Evolutionary conservation across 2,113 vertebrate species (phyloP).

Genomic region (Ctenodactylus gundi): DNA sequence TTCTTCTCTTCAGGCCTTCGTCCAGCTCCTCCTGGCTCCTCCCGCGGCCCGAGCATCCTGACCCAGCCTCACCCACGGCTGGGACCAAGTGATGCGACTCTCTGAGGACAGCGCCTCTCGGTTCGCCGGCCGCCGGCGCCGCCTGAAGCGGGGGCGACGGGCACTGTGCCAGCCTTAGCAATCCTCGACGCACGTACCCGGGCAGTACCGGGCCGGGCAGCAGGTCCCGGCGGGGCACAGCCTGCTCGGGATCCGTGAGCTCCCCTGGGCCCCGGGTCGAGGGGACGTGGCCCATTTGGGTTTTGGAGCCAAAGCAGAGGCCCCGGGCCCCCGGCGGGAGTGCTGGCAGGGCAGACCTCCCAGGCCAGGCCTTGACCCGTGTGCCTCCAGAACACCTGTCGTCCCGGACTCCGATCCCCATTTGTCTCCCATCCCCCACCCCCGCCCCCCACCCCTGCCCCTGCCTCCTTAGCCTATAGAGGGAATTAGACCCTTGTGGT

Average conservation of each 20-base stretch:
- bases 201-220: neutral
- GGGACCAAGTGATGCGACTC: neutral
- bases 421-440: neutral
- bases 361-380: neutral
- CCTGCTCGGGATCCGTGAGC: neutral
- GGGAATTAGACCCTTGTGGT: slow-evolving; percentile 12
- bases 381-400: neutral
- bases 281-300: neutral
- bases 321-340: too few species aligned
- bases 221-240: neutral
- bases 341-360: neutral
- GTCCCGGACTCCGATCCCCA: neutral
- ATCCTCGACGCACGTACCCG: neutral
- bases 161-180: neutral
- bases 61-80: neutral
- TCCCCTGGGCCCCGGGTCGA: neutral
- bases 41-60: slow-evolving; percentile 55
- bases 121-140: neutral
- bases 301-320: neutral
- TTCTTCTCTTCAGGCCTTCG: neutral
- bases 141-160: neutral
- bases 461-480: neutral
- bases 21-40: slow-evolving; percentile 30
- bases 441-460: too few species aligned
- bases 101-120: neutral